Percentiles rank a stretch among this genome's conserved stretches.
phyloP scores from a whole-genome alignment of 2,113 vertebrate genomes.

The Megaleporinus macrocephalus region DNA sequence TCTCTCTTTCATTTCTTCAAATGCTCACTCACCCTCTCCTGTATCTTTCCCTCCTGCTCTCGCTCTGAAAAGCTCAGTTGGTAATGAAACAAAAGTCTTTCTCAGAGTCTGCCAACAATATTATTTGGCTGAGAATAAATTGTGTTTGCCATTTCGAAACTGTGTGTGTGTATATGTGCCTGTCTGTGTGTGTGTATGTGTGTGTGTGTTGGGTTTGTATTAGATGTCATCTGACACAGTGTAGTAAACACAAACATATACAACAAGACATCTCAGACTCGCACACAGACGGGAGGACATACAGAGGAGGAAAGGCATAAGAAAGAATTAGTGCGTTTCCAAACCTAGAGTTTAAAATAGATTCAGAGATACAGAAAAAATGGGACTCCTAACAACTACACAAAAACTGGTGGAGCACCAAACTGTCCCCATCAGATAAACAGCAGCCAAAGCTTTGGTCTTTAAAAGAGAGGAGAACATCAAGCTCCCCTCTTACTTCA shows the following conservation, averaged over 20 bases:
- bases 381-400: too few relatives aligned
- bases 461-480: too few relatives aligned
- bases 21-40: constrained; percentile 36
- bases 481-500: too few relatives aligned
- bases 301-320: too few relatives aligned
- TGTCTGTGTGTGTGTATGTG: constrained; percentile 25
- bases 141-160: constrained; percentile 53
- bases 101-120: constrained; percentile 70
- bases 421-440: too few relatives aligned
- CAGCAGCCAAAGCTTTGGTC: too few relatives aligned
- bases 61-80: constrained; percentile 56
- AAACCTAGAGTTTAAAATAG: too few relatives aligned
- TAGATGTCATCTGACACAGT: background rate
- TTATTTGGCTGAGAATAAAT: constrained; percentile 73
- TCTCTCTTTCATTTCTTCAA: constrained; percentile 27
- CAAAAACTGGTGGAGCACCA: too few relatives aligned
- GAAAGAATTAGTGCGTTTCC: too few relatives aligned
- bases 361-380: too few relatives aligned
- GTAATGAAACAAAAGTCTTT: constrained; percentile 73
- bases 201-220: constrained; percentile 18
- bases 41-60: constrained; percentile 57
- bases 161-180: constrained; percentile 12
- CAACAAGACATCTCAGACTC: background rate
- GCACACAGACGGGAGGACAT: too few relatives aligned
- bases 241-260: background rate